phyloP scores from a whole-genome alignment of 2,797 vertebrate genomes.

The Ptychadena robeensis region DNA sequence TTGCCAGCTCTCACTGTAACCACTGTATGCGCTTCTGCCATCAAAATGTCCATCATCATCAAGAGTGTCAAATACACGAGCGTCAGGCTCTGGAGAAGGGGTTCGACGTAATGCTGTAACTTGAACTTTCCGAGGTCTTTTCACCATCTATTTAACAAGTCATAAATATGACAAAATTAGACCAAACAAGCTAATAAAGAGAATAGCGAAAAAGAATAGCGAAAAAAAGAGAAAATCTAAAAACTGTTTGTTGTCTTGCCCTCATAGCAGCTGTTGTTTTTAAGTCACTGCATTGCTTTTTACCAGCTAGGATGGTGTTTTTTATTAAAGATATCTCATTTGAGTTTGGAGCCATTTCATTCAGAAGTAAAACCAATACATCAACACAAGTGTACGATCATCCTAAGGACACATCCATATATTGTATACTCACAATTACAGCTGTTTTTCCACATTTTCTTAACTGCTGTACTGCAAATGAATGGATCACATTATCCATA shows the following conservation, averaged over 20 bases:
- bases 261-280: too few species aligned
- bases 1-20: conserved; percentile 81
- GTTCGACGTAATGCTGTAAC: conserved; percentile 74
- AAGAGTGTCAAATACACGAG: conserved; percentile 79
- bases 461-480: conserved; percentile 92
- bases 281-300: too few species aligned
- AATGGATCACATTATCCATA: conserved; percentile 91
- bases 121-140: conserved; percentile 87
- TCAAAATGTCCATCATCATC: conserved; percentile 87
- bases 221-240: too few species aligned
- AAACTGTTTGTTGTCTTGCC: too few species aligned
- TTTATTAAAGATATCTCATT: too few species aligned
- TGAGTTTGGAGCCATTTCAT: too few species aligned
- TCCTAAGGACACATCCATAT: neutral
- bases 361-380: too few species aligned
- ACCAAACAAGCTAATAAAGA: too few species aligned
- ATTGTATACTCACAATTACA: conserved; percentile 85
- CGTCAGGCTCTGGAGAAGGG: conserved; percentile 77
- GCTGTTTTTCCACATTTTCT: conserved; percentile 96
- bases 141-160: conserved; percentile 81
- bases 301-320: too few species aligned
- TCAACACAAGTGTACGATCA: too few species aligned
- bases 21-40: conserved; percentile 79
- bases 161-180: too few species aligned
- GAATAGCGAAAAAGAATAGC: too few species aligned